Percentiles rank a stretch among this genome's conserved stretches.
phyloP scores from a whole-genome alignment of 2,888 invertebrate genomes.

The Pyrocoelia pectoralis region DNA sequence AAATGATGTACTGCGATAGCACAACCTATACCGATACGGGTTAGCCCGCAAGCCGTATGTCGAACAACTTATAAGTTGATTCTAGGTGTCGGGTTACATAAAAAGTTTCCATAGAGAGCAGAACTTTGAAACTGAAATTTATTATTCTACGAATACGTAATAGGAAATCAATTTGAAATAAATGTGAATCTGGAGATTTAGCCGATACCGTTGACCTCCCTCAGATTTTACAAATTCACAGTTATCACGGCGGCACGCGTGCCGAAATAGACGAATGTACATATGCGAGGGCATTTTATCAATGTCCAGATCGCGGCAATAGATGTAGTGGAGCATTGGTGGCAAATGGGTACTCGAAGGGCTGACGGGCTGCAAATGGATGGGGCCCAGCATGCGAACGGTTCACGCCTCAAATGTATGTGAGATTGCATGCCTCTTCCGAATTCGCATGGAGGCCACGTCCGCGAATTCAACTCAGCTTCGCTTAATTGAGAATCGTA shows the following conservation, averaged over 20 bases:
- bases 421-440: slow-evolving; percentile 40
- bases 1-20: slow-evolving; percentile 44
- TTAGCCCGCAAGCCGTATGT: slow-evolving; percentile 43
- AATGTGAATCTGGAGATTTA: slow-evolving; percentile 48
- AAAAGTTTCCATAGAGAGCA: slow-evolving; percentile 35
- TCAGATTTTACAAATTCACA: slow-evolving; percentile 23
- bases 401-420: slow-evolving; percentile 44
- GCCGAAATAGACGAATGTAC: slow-evolving; percentile 41
- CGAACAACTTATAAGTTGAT: slow-evolving; percentile 51
- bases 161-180: slow-evolving; percentile 46
- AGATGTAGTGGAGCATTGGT: slow-evolving; percentile 49
- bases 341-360: slow-evolving; percentile 48
- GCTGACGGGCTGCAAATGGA: slow-evolving; percentile 45
- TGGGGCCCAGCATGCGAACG: slow-evolving; percentile 44
- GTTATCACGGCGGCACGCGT: slow-evolving; percentile 37
- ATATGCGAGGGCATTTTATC: slow-evolving; percentile 43
- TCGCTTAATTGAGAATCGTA: slow-evolving; percentile 41
- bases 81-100: slow-evolving; percentile 45
- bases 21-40: slow-evolving; percentile 14
- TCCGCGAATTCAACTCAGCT: slow-evolving; percentile 41
- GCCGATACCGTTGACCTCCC: slow-evolving; percentile 15
- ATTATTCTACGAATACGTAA: slow-evolving; percentile 44
- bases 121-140: slow-evolving; percentile 50
- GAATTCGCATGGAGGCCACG: slow-evolving; percentile 46
- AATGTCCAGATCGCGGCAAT: slow-evolving; percentile 44